Evolutionary conservation across 2,113 vertebrate genomes (phyloP).

Genomic region (Alligator sinensis): DNA sequence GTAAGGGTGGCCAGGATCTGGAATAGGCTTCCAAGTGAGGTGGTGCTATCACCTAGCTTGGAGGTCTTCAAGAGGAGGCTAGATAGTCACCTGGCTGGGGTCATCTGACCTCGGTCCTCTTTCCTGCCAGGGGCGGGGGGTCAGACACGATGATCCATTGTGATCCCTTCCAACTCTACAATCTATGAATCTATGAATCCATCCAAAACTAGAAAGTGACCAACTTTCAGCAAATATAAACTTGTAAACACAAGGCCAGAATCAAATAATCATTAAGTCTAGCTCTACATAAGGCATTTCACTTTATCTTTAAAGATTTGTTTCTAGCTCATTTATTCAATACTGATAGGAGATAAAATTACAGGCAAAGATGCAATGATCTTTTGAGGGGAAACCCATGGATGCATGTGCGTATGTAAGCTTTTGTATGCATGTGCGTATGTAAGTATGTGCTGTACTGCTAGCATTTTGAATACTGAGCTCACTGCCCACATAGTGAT

Average conservation of each 20-base stretch:
- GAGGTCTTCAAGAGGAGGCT: no score
- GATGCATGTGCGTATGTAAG: neutral
- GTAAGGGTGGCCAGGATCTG: no score
- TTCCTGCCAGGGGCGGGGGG: no score
- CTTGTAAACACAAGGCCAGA: neutral
- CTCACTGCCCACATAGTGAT: neutral
- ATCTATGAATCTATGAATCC: neutral
- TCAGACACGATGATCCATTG: no score
- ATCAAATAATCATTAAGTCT: neutral
- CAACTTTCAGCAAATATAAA: neutral
- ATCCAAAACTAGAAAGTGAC: neutral
- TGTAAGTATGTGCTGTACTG: neutral
- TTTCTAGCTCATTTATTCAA: slow-evolving; percentile 31
- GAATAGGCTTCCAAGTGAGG: no score
- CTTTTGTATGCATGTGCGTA: neutral
- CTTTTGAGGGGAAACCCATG: slow-evolving; percentile 17
- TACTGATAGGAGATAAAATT: neutral
- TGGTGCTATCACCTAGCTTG: no score
- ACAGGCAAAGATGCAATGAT: neutral
- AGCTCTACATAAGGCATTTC: neutral
- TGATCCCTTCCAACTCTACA: no score
- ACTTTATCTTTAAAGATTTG: slow-evolving; percentile 17
- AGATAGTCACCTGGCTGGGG: no score
- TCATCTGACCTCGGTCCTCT: no score
- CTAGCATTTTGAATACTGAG: neutral